Base-by-base conservation (phyloP, 1,140 invertebrate genomes). In the Saxidomus purpurata region DNA sequence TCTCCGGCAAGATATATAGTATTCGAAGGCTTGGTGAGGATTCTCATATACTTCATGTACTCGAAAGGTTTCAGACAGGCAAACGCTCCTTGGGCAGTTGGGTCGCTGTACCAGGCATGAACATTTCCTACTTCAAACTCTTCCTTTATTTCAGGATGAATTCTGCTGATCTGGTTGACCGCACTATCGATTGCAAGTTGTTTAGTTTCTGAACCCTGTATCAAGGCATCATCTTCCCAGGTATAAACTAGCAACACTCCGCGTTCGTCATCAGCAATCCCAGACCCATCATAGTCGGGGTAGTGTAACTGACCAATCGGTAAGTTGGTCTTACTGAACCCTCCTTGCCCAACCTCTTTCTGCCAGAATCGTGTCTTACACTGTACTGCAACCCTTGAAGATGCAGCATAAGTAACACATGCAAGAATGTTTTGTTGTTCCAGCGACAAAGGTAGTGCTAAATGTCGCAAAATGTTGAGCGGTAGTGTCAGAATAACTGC, bases 351-450 rank as follows among this genome's bases (percentile, higher is more conserved):
- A 19, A 87, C 49, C 3, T 87, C 61, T 8, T 89, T 89, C 40
- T 92, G 82, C 91, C 91, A 92, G 67, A 92, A 92, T n/a, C 90
- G 34, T 22, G 49, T 80, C 28, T 52, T 71, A 28, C 83, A 92
- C 38, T 92, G 91, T 1, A 92, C 47, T 52, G 86, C 19, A 4
- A 92, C 49, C 61, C 89, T 92, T 52, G 91, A 91, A 0, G 90
- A 82, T 13, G 90, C 38, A 1, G 19, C 59, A 81, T 91, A 91
- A 34, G 77, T 31, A 17, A 91, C 63, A 38, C 63, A 47, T 17
- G 52, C 59, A 22, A 92, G 17, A 34, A 87, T 90, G n/a, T 77
- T 83, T 40, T 69, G 47, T 28, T 89, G 47, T 22, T 52, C n/a
- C 13, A 34, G 19, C 0, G 34, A 55, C 9, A 69, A 36, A 47